Conservation (phyloP, 2,888 invertebrate species). For the Odontomyia ornata region DNA sequence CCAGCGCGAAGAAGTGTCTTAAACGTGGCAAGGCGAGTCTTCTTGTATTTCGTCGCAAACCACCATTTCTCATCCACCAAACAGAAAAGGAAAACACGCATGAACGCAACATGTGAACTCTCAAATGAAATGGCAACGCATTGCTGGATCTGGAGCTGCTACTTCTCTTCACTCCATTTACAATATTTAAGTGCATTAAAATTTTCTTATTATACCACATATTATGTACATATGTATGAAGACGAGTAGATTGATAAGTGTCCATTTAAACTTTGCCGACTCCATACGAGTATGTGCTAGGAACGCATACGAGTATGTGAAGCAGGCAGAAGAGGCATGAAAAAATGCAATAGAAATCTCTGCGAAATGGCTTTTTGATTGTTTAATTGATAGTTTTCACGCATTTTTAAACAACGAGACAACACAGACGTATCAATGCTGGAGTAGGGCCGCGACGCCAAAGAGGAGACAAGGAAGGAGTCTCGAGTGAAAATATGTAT, state of each 20-base stretch:
- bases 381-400: constrained; percentile 47
- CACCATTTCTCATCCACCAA: background rate
- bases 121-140: background rate
- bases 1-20: background rate
- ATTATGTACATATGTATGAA: constrained; percentile 10
- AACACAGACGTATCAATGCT: background rate
- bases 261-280: no score
- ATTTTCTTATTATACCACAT: constrained; percentile 19
- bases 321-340: background rate
- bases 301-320: background rate
- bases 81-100: constrained; percentile 5
- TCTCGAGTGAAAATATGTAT: background rate
- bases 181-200: background rate
- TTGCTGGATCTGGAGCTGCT: background rate
- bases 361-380: constrained; percentile 46
- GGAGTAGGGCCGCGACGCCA: background rate
- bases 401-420: constrained; percentile 45
- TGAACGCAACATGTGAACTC: background rate
- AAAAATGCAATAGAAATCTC: constrained; percentile 25
- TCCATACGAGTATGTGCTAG: background rate
- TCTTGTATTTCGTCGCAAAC: background rate
- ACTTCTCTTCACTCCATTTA: background rate
- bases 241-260: background rate
- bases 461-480: background rate
- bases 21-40: background rate